Base-by-base conservation (phyloP, 2,113 vertebrate genomes). In the Ceyx melanurus region DNA sequence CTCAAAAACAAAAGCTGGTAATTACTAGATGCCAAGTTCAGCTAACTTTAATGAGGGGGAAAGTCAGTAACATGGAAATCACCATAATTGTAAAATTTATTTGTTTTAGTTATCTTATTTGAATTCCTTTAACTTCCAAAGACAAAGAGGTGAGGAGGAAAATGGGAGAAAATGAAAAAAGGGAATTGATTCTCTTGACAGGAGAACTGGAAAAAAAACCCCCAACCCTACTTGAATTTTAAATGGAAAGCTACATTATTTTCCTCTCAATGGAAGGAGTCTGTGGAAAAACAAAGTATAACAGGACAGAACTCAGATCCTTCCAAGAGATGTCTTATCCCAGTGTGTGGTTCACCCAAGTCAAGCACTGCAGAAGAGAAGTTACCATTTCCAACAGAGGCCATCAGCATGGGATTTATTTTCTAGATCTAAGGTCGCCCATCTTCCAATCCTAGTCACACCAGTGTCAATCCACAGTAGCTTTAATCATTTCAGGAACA, bases 11-110 rank as follows among this genome's bases (percentile, higher is more conserved):
- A 88, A 84, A 85, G 40, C n/a, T 57, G 83, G 70, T 88, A 95
- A 94, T 95, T 92, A 90, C 42, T 28, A 80, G 50, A 91, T 94
- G 85, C 77, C 85, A 95, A 95, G 79, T 92, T 88, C 74, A 90
- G 87, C 54, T 74, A 91, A 94, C 45, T 53, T 90, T 87, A 95
- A 94, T 53, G 67, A 95, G 37, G 21, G 20, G 37, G n/a, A 14
- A 61, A 91, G 51, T 62, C 53, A 81, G 60, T 26, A 92, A 77
- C 57, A 68, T n/a, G 33, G 21, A 87, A 95, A 92, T 82, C 72
- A 78, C 82, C 58, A 60, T 90, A 85, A 94, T 42, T 67, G 72
- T 80, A 70, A 50, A 74, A 71, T 89, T 75, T 64, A 40, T 57
- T 81, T 82, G 61, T 31, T 76, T 92, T 79, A n/a, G 76, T 79